Percentiles rank a stretch among this genome's conserved stretches.
These are phyloP conservation scores for Chrysolina americana DNA, from an alignment of 2,888 invertebrate genomes.

Conservation along the genomic window DNA sequence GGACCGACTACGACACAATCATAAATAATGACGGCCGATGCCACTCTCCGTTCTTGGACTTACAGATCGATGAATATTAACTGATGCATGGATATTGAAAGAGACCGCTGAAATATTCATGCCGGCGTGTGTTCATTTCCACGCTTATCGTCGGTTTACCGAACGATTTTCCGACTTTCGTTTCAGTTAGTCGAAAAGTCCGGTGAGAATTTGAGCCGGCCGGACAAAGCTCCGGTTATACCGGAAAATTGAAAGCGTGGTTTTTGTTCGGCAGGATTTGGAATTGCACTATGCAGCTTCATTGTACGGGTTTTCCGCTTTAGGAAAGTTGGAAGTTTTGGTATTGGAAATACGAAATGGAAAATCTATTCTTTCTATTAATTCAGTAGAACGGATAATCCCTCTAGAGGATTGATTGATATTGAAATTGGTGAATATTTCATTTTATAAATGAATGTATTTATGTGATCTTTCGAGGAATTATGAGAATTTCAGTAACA, in stretches of 20 bases:
- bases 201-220: not conserved
- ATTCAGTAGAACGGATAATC: too few species aligned
- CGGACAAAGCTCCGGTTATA: not conserved
- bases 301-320: not conserved
- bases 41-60: not conserved
- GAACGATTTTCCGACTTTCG: not conserved
- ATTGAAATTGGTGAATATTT: too few species aligned
- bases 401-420: too few species aligned
- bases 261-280: not conserved
- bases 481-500: too few species aligned
- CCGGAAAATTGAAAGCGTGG: not conserved
- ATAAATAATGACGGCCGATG: not conserved
- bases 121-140: conserved; percentile 4
- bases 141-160: not conserved
- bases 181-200: not conserved
- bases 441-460: too few species aligned
- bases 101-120: conserved; percentile 20
- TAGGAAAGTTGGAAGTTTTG: too few species aligned
- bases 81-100: conserved; percentile 12
- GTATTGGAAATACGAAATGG: too few species aligned
- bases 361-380: too few species aligned
- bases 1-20: not conserved
- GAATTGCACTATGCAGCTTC: not conserved
- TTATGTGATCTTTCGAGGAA: too few species aligned
- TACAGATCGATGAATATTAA: conserved; percentile 17